These are phyloP conservation scores for Spheniscus mendiculus DNA, from an alignment of 2,113 vertebrate species.

Conservation along the genomic window DNA sequence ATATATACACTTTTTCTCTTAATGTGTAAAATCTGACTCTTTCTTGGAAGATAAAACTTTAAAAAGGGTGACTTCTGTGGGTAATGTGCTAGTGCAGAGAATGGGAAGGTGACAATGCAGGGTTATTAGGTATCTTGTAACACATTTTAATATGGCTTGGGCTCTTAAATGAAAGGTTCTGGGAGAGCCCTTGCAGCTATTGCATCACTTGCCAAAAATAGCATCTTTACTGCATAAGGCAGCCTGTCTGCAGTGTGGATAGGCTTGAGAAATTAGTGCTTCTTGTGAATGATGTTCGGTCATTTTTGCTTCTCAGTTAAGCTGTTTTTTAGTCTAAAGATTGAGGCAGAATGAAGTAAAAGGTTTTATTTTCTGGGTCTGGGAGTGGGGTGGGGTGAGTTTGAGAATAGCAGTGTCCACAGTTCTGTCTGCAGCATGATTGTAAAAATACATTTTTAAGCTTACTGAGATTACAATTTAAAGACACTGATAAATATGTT, in stretches of 20 bases:
- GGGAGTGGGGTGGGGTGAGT: not conserved
- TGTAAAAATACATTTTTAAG: constrained; percentile 27
- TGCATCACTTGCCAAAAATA: constrained; percentile 66
- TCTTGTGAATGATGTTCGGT: constrained; percentile 17
- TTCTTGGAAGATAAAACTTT: not conserved
- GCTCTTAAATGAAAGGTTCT: constrained; percentile 36
- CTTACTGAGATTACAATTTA: not conserved
- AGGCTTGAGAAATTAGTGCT: constrained; percentile 42
- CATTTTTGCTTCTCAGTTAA: constrained; percentile 3
- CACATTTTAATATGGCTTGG: not conserved
- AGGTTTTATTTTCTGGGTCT: constrained; percentile 20
- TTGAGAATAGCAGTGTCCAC: constrained; percentile 23
- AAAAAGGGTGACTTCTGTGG: not conserved
- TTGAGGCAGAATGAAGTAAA: constrained; percentile 8
- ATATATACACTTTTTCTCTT: not conserved
- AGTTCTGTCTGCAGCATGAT: not conserved
- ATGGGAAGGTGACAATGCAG: not conserved
- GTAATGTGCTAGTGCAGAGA: not conserved
- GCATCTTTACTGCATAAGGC: constrained; percentile 31
- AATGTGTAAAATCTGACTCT: not conserved
- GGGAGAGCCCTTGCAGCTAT: constrained; percentile 60
- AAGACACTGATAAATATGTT: constrained; percentile 17
- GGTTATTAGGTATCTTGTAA: not conserved
- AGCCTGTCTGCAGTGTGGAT: constrained; percentile 49
- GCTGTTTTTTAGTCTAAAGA: constrained; percentile 8